Conservation (phyloP, 2,797 vertebrate species). For the Mallotus villosus region DNA sequence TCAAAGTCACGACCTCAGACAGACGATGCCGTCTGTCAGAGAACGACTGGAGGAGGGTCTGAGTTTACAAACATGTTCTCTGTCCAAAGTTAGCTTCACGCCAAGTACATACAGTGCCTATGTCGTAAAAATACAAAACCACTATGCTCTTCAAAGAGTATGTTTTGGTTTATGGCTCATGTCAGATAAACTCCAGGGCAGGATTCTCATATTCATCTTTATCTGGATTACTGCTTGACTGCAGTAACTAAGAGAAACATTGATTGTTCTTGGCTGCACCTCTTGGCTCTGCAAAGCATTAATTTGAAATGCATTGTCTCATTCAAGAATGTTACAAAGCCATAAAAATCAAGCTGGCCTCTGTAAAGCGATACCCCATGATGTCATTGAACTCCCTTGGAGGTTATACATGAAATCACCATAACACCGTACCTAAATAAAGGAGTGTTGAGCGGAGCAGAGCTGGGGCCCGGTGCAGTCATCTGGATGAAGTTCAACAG, state of each 20-base stretch:
- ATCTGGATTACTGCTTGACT: conserved; percentile 27
- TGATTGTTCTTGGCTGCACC: conserved; percentile 24
- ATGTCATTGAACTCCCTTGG: conserved; percentile 56
- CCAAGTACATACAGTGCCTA: neutral
- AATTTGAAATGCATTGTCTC: conserved; percentile 35
- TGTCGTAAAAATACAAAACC: neutral
- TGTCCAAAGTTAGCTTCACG: neutral
- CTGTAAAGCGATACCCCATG: conserved; percentile 45
- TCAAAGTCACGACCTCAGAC: neutral
- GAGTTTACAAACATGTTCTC: conserved; percentile 5
- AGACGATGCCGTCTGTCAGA: neutral
- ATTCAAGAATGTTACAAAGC: conserved; percentile 44
- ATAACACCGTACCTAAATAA: conserved; percentile 49
- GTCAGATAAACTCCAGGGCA: conserved; percentile 35
- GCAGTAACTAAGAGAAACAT: conserved; percentile 21
- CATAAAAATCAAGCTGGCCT: conserved; percentile 52
- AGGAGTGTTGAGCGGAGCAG: conserved; percentile 4
- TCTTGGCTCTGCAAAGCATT: conserved; percentile 30
- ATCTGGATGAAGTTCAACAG: conserved; percentile 35
- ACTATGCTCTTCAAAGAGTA: neutral
- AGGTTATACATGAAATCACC: conserved; percentile 41
- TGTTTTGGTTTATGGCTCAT: conserved; percentile 11
- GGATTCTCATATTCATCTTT: conserved; percentile 19
- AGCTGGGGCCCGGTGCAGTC: conserved; percentile 18
- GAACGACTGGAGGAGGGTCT: neutral